Evolutionary conservation across 2,888 invertebrate species (phyloP), one percentile per base, ranked within the genome.

Genomic region (Aporophyla nigra): DNA sequence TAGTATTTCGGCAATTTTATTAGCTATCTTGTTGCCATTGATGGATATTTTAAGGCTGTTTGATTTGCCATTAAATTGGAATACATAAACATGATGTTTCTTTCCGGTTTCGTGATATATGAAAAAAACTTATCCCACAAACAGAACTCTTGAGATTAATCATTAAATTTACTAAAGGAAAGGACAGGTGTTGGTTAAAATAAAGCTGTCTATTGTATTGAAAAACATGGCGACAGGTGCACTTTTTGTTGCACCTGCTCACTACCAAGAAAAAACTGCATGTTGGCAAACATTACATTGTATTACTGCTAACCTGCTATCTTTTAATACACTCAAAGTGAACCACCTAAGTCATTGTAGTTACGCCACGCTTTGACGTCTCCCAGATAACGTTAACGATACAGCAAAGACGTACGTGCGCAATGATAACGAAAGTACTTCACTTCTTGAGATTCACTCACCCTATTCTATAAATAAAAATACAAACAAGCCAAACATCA

Each of bases 311-410:
- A 27, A n/a, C 49, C 33, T 43, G n/a, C 9, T 63, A 63, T 71
- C 24, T 71, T 24, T 24, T 33, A 59, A 61, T 61, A 53, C 46
- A 71, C 63, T 72, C 54, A 69, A 63, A 75, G 49, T 72, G 46
- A 71, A 80, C 68, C 54, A 80, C 56, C 56, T 43, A 65, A 61
- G n/a, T 71, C 43, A 53, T 51, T 80, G 14, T 61, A 68, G 71
- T 73, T 71, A 76, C 56, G 46, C 51, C 56, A 72, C 63, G 56
- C 21, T 54, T 33, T 58, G 71, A 70, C 63, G 68, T 83, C 43
- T 61, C 58, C 7, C n/a, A 81, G 81, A 83, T 81, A 81, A 84
- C 54, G 53, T 61, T 62, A 75, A 76, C 40, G 53, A 68, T 67
- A 71, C 58, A 76, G 51, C 14, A 61, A 68, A 78, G 63, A 71